Evolutionary conservation across 2,113 vertebrate genomes (phyloP), one percentile per base, ranked within the genome.

Genomic region (Sialia sialis): DNA sequence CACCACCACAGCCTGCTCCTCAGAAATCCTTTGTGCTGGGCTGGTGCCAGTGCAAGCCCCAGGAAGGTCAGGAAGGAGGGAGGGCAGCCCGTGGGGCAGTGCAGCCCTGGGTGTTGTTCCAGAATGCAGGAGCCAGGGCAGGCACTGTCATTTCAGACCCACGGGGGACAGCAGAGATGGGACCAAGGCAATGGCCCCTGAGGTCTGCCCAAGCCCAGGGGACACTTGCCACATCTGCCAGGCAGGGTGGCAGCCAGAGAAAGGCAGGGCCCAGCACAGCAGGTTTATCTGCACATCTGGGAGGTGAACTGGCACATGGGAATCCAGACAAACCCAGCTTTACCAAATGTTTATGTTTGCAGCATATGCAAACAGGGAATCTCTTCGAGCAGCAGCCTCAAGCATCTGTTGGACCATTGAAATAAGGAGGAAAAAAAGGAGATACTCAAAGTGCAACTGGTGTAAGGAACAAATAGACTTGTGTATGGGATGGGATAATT

Each of bases 401-500:
- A 58, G 16, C 36, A 36, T 22, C 73, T 69, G n/a, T 23, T 56
- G 67, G 36, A 85, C 38, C 34, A 48, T 76, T 90, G 51, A 76
- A 84, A 80, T 4, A 20, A 82, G 77, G 18, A 14, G 20, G 8
- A 1, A 36, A 48, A 62, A 52, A 62, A 72, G 48, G 27, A 70
- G 1, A 90, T 36, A 54, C 70, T 91, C 59, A 22, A 32, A 80
- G 46, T 67, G 36, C 66, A 9, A 58, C 75, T 54, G 58, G 85
- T 56, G 11, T 73, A 66, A 77, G 55, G 89, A 90, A 89, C 90
- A 94, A 93, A 91, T 69, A 95, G 79, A 69, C 84, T 89, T 91
- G 78, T 82, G 92, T 94, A 95, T 77, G 67, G 84, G 72, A 90
- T 74, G 69, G 94, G 66, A 69, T 90, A 92, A 93, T 94, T 97